Percentiles rank a stretch among this genome's conserved stretches.
These are phyloP conservation scores for Xenopus petersii DNA, from an alignment of 2,797 vertebrate genomes.

Conservation along the genomic window DNA sequence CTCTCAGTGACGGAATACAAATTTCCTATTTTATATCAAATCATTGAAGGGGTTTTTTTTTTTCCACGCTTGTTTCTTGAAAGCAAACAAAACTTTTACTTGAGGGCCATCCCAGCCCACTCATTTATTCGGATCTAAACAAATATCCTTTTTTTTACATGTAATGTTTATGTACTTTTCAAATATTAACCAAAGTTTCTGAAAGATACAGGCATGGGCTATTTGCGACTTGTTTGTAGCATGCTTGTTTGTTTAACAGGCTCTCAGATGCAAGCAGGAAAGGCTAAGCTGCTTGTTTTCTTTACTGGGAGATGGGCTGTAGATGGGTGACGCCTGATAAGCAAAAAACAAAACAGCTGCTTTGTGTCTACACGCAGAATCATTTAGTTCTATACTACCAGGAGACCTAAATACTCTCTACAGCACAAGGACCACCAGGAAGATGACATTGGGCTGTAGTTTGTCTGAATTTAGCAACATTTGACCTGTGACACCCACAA, in stretches of 20 bases:
- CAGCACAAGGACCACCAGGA: conserved; percentile 52
- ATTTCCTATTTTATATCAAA: conserved; percentile 55
- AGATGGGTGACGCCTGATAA: conserved; percentile 43
- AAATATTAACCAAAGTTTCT: conserved; percentile 68
- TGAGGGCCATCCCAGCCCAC: conserved; percentile 53
- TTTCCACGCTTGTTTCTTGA: conserved; percentile 50
- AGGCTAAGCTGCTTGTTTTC: conserved; percentile 45
- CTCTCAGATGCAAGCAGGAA: conserved; percentile 51
- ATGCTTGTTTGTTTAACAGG: conserved; percentile 64
- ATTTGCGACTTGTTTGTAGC: conserved; percentile 47
- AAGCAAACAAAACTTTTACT: conserved; percentile 64
- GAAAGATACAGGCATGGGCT: conserved; percentile 54
- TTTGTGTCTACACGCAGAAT: conserved; percentile 52
- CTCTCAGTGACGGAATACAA: conserved; percentile 56
- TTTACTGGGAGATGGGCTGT: conserved; percentile 44
- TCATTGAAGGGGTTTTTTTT: conserved; percentile 44
- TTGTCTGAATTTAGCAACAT: conserved; percentile 3
- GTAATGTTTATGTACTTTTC: conserved; percentile 62
- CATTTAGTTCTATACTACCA: conserved; percentile 50
- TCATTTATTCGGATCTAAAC: conserved; percentile 58
- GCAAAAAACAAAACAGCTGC: conserved; percentile 55
- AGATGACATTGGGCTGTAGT: conserved; percentile 30
- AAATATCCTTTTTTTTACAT: conserved; percentile 61
- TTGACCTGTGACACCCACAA: conserved; percentile 11
- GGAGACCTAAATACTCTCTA: conserved; percentile 52